phyloP scores from a whole-genome alignment of 2,797 vertebrate genomes.

The Ibycter americanus region DNA sequence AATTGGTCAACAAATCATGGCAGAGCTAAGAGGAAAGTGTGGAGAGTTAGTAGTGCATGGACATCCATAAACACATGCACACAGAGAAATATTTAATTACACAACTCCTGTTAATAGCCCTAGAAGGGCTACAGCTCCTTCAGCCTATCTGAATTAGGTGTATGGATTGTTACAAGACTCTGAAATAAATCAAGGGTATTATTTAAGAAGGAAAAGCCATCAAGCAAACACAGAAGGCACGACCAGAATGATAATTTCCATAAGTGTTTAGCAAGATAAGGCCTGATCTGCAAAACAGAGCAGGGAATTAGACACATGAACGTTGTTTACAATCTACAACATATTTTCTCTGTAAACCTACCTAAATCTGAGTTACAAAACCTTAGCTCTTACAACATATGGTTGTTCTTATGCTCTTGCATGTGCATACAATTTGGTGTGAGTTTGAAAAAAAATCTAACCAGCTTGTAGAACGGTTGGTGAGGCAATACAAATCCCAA shows the following conservation, averaged over 20 bases:
- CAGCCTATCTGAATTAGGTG: not conserved
- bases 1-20: not conserved
- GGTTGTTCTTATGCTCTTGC: not conserved
- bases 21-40: not conserved
- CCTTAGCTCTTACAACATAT: not conserved
- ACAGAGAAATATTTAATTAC: not conserved
- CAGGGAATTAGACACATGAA: not conserved
- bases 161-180: not conserved
- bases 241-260: not conserved
- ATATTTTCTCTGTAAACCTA: not conserved
- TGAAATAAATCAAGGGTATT: not conserved
- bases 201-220: not conserved
- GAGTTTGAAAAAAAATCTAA: not conserved
- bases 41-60: not conserved
- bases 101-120: not conserved
- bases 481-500: not conserved
- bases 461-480: not conserved
- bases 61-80: not conserved
- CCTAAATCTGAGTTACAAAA: not conserved
- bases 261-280: not conserved
- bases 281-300: not conserved
- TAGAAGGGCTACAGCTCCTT: not conserved
- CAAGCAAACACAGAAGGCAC: not conserved
- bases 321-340: not conserved
- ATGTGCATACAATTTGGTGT: not conserved